These are phyloP conservation scores for Cephalotes varians DNA, from an alignment of 2,888 invertebrate species.

Conservation along the genomic window DNA sequence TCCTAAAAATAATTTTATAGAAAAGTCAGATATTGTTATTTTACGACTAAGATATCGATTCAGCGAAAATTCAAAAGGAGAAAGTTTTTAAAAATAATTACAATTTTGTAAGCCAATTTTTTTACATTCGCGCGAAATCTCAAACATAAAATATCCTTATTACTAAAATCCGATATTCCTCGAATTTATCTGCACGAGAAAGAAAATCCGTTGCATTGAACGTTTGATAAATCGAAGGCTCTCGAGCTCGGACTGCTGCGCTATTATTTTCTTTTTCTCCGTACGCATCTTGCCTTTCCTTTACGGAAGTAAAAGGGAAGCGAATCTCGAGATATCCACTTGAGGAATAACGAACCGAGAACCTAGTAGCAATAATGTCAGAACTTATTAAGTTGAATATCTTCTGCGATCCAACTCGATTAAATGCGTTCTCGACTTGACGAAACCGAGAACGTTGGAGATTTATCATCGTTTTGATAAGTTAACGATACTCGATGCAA, in stretches of 20 bases:
- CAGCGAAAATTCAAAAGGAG: neutral
- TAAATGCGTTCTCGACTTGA: slow-evolving; percentile 26
- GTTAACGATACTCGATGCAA: slow-evolving; percentile 29
- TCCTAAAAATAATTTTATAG: neutral
- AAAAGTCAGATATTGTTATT: neutral
- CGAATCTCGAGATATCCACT: slow-evolving; percentile 58
- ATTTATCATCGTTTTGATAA: slow-evolving; percentile 37
- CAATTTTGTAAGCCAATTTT: slow-evolving; percentile 24
- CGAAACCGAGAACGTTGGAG: slow-evolving; percentile 5
- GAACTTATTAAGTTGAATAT: slow-evolving; percentile 40
- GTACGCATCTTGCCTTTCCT: slow-evolving; percentile 44
- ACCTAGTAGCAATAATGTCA: slow-evolving; percentile 43
- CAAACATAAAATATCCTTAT: slow-evolving; percentile 28
- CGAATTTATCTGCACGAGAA: slow-evolving; percentile 31
- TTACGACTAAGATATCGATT: neutral
- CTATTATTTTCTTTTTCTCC: slow-evolving; percentile 38
- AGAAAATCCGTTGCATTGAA: slow-evolving; percentile 43
- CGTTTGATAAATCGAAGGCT: slow-evolving; percentile 51
- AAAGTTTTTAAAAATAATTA: neutral
- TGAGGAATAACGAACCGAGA: slow-evolving; percentile 64
- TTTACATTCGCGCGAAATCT: slow-evolving; percentile 15
- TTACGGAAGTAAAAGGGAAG: slow-evolving; percentile 52
- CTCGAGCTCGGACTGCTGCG: slow-evolving; percentile 23
- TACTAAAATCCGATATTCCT: slow-evolving; percentile 43
- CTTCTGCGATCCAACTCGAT: slow-evolving; percentile 12